These are phyloP conservation scores for Gopherus flavomarginatus DNA, from an alignment of 2,113 vertebrate species.

Conservation along the genomic window DNA sequence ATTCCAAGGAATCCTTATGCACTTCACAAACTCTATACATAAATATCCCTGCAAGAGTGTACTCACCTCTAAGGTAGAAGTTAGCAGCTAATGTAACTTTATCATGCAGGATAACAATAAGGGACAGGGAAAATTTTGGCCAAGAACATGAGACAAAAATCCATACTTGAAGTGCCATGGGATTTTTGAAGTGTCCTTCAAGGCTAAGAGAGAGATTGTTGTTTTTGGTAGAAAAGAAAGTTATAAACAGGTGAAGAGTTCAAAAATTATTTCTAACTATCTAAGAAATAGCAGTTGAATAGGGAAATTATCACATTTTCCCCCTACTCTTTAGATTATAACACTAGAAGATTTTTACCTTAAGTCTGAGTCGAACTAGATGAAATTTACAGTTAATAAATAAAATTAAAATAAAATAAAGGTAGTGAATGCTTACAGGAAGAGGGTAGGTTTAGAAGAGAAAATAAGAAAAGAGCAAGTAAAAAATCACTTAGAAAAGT, in stretches of 20 bases:
- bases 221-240: not conserved
- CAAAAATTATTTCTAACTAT: not conserved
- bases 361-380: too few species aligned
- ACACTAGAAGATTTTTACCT: not conserved
- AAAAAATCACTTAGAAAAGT: too few species aligned
- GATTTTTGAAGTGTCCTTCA: not conserved
- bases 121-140: not conserved
- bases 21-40: not conserved
- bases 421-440: too few species aligned
- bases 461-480: too few species aligned
- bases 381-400: rapidly evolving
- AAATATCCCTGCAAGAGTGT: not conserved
- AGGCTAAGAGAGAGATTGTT: not conserved
- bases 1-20: not conserved
- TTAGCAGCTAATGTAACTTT: rapidly evolving
- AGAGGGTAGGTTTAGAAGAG: too few species aligned
- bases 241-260: not conserved
- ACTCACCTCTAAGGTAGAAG: not conserved
- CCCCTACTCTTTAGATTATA: not conserved
- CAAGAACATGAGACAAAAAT: not conserved
- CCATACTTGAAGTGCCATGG: rapidly evolving
- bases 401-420: too few species aligned
- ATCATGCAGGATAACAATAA: not conserved
- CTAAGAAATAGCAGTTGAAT: not conserved
- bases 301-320: not conserved